phyloP scores from a whole-genome alignment of 64 coral and sea anemone genomes.

The Cladopsammia gracilis region DNA sequence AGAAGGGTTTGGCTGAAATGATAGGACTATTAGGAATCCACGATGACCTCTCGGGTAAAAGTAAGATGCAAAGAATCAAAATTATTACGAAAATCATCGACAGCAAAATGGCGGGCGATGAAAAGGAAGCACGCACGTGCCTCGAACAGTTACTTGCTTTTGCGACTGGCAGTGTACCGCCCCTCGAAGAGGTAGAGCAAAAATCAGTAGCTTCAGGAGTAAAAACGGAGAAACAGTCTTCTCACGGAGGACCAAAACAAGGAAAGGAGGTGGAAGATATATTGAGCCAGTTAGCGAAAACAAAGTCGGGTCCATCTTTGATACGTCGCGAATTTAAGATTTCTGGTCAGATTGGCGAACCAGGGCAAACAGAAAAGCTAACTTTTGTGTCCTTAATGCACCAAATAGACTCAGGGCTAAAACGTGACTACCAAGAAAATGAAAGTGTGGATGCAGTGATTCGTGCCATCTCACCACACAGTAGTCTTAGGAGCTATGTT shows the following conservation, averaged over 20 bases:
- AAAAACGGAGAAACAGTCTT: neutral
- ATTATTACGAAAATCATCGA: conserved; percentile 12
- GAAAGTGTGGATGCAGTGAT: conserved; percentile 65
- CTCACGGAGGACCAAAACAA: neutral
- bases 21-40: conserved; percentile 12
- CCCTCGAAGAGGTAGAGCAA: neutral
- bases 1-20: conserved; percentile 12
- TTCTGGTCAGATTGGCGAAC: conserved; percentile 42
- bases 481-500: conserved; percentile 46
- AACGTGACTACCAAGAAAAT: conserved; percentile 42
- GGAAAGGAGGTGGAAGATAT: neutral
- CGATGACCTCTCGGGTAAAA: neutral
- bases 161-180: neutral
- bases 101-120: conserved; percentile 15
- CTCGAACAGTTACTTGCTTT: neutral
- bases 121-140: neutral
- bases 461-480: conserved; percentile 35
- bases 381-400: conserved; percentile 52
- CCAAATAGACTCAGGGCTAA: conserved; percentile 27
- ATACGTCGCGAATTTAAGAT: conserved; percentile 41
- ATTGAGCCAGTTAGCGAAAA: neutral
- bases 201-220: neutral
- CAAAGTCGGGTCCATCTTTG: too few species aligned
- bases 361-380: conserved; percentile 41
- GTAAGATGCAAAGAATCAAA: conserved; percentile 5